Evolutionary conservation across 2,113 vertebrate genomes (phyloP).

Genomic region (Nycticebus coucang): DNA sequence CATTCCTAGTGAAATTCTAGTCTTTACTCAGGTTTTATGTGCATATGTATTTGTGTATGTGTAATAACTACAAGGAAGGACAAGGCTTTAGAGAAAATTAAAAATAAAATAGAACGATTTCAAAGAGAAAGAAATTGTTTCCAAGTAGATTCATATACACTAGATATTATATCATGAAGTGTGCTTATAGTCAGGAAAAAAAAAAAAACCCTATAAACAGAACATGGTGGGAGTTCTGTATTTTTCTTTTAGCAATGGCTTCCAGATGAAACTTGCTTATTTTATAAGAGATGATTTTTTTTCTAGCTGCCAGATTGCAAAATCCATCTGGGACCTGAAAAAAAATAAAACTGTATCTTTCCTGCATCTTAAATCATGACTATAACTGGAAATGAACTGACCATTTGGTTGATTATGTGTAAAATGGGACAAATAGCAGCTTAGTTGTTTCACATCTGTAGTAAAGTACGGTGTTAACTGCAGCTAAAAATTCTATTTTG

Average conservation of each 20-base stretch:
- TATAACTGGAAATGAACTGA: conserved; percentile 25
- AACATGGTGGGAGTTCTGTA: background rate
- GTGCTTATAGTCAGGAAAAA: background rate
- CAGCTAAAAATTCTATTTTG: conserved; percentile 9
- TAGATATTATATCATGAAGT: background rate
- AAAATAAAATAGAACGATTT: conserved; percentile 39
- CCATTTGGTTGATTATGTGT: conserved; percentile 27
- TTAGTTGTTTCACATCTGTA: conserved; percentile 12
- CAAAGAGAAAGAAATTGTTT: background rate
- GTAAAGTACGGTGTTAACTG: background rate
- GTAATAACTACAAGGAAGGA: background rate
- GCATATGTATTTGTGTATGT: background rate
- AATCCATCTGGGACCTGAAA: conserved; percentile 58
- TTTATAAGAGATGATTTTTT: conserved; percentile 52
- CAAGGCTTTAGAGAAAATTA: conserved; percentile 30
- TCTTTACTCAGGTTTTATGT: background rate
- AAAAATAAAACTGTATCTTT: conserved; percentile 46
- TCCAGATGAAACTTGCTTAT: conserved; percentile 74
- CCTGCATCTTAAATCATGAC: conserved; percentile 55
- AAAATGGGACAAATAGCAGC: background rate
- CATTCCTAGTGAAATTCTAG: background rate
- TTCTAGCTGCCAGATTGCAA: conserved; percentile 33
- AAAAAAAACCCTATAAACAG: conserved; percentile 43
- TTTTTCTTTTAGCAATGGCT: conserved; percentile 47
- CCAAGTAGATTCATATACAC: background rate